A percentile compares a stretch with the other conserved stretches of the same genome.
Conservation (phyloP, 2,113 vertebrate species). For the Ibidorhyncha struthersii region DNA sequence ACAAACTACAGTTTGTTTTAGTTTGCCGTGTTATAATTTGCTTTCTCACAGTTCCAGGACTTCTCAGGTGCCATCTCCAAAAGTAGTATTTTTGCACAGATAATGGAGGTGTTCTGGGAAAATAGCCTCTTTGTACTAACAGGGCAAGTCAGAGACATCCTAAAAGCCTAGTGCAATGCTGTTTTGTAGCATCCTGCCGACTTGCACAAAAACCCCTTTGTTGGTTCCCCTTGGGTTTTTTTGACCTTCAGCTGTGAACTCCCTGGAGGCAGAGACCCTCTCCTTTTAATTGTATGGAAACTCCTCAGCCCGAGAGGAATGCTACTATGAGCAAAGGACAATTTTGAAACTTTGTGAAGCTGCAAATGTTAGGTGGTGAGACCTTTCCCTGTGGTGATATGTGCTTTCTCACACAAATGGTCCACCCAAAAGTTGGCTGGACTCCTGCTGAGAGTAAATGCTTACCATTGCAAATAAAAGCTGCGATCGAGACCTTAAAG, state of each 20-base stretch:
- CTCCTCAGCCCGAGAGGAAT: not conserved
- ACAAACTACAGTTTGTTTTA: not conserved
- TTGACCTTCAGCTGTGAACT: conserved; percentile 14
- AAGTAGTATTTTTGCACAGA: not conserved
- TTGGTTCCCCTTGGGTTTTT: not conserved
- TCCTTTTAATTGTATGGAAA: conserved; percentile 16
- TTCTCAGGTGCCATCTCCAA: not conserved
- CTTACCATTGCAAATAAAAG: not conserved
- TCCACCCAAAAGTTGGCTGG: not conserved
- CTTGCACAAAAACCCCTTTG: not conserved
- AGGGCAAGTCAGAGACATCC: not conserved
- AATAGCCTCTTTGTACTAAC: not conserved
- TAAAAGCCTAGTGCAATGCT: not conserved
- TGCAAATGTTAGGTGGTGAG: not conserved
- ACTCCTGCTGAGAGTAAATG: not conserved
- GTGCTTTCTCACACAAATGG: not conserved
- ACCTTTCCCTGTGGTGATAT: not conserved
- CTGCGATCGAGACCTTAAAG: not conserved
- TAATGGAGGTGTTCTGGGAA: not conserved
- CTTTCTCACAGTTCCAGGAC: not conserved
- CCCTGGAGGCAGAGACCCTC: not conserved
- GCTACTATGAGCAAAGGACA: not conserved
- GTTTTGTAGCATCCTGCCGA: not conserved
- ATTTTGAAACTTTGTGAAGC: not conserved
- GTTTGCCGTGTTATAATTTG: not conserved